phyloP scores from a whole-genome alignment of 2,888 invertebrate genomes.

The Laspeyria flexula region DNA sequence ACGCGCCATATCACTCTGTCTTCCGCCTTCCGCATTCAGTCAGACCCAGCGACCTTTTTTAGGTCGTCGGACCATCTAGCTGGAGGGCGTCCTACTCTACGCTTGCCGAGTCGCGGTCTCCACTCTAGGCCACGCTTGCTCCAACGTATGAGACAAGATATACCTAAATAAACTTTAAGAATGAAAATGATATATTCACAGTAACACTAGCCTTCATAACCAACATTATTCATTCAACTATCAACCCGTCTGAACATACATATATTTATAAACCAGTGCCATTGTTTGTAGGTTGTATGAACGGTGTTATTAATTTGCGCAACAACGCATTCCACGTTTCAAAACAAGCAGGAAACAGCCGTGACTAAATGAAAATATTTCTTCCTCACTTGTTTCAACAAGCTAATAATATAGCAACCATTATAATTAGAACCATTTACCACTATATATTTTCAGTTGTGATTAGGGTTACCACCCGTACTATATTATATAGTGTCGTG shows the following conservation, averaged over 20 bases:
- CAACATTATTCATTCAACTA: constrained; percentile 38
- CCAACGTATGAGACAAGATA: no score
- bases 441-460: constrained; percentile 15
- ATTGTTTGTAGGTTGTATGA: constrained; percentile 55
- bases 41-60: no score
- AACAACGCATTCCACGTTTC: constrained; percentile 61
- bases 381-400: constrained; percentile 69
- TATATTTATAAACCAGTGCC: constrained; percentile 61
- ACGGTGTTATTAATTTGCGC: constrained; percentile 46
- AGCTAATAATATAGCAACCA: constrained; percentile 47
- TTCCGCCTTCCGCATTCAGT: no score
- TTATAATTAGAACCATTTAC: constrained; percentile 31
- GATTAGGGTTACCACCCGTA: no score
- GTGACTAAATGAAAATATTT: constrained; percentile 66
- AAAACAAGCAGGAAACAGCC: constrained; percentile 52
- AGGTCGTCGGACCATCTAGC: no score
- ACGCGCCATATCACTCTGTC: no score
- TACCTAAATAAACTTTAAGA: no score
- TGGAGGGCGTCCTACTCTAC: no score
- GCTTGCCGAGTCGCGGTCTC: no score
- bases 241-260: constrained; percentile 29
- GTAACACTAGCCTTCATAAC: neutral
- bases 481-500: no score
- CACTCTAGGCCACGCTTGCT: no score
- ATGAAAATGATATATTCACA: neutral